Evolutionary conservation across 1,140 invertebrate genomes (phyloP).

Genomic region (Sminthurides bifidus): DNA sequence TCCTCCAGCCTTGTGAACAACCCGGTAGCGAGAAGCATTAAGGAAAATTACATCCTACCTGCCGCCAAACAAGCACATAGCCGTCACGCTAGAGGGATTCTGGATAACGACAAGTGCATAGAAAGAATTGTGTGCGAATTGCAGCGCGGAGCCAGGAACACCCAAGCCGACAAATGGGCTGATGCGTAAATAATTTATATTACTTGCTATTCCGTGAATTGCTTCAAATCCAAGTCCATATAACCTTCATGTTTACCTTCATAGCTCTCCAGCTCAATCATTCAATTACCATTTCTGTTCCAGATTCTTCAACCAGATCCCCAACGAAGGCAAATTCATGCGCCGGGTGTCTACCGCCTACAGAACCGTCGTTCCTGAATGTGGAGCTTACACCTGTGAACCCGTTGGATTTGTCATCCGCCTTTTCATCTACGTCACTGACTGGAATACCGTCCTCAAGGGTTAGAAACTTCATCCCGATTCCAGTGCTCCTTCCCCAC

Average conservation of each 20-base stretch:
- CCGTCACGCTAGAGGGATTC: not conserved
- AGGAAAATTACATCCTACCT: no score
- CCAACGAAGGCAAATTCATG: conserved; percentile 1
- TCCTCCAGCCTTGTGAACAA: not conserved
- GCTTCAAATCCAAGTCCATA: not conserved
- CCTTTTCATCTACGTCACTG: not conserved
- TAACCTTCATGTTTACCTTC: not conserved
- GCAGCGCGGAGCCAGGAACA: not conserved
- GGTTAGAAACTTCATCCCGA: no score
- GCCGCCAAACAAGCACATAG: not conserved
- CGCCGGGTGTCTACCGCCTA: not conserved
- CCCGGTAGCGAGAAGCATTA: not conserved
- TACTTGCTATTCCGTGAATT: not conserved
- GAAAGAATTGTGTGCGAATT: conserved; percentile 7
- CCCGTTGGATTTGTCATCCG: conserved; percentile 3
- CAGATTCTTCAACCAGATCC: conserved; percentile 5
- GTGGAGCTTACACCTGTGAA: conserved; percentile 1
- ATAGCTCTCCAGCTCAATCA: no score
- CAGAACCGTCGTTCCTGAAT: not conserved
- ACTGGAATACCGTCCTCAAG: conserved; percentile 9
- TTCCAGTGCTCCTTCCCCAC: no score
- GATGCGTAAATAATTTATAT: conserved; percentile 2
- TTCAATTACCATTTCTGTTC: no score
- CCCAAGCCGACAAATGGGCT: not conserved
- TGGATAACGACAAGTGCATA: conserved; percentile 1